These are phyloP conservation scores for Mythimna pallens DNA, from an alignment of 2,888 invertebrate genomes.

Conservation along the genomic window DNA sequence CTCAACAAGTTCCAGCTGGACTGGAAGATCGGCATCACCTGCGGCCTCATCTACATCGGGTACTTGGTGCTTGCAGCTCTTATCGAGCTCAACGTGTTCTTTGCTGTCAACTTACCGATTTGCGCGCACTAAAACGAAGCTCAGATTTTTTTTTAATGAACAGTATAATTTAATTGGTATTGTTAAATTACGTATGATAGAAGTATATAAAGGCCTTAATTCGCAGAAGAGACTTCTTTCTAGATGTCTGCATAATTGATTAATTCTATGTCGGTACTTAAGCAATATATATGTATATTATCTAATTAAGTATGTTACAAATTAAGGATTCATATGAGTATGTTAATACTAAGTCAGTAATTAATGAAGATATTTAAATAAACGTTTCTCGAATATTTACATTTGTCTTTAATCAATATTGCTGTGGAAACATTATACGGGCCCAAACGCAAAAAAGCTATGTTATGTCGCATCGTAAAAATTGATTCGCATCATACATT, in stretches of 20 bases:
- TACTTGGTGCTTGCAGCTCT: conserved; percentile 93
- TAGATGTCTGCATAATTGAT: background rate
- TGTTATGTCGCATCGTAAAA: too few relatives aligned
- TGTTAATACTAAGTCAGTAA: conserved; percentile 15
- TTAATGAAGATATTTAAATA: conserved; percentile 17
- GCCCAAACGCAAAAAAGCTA: too few relatives aligned
- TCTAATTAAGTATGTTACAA: background rate
- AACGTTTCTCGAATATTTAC: conserved; percentile 48
- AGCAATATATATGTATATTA: conserved; percentile 6
- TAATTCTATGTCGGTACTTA: background rate
- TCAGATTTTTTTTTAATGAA: background rate
- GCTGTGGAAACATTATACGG: background rate
- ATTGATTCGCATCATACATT: too few relatives aligned
- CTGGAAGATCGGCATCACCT: conserved; percentile 93
- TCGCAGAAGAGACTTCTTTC: background rate
- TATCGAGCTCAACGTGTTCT: conserved; percentile 95
- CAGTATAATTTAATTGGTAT: background rate
- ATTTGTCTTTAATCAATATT: conserved; percentile 1
- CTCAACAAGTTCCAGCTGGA: conserved; percentile 93
- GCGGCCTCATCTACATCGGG: conserved; percentile 92
- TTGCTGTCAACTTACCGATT: conserved; percentile 93
- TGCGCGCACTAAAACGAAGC: conserved; percentile 88
- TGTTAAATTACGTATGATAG: background rate
- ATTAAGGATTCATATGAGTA: background rate
- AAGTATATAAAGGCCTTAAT: background rate